phyloP scores from a whole-genome alignment of 2,113 vertebrate genomes.

The Sorex fumeus region DNA sequence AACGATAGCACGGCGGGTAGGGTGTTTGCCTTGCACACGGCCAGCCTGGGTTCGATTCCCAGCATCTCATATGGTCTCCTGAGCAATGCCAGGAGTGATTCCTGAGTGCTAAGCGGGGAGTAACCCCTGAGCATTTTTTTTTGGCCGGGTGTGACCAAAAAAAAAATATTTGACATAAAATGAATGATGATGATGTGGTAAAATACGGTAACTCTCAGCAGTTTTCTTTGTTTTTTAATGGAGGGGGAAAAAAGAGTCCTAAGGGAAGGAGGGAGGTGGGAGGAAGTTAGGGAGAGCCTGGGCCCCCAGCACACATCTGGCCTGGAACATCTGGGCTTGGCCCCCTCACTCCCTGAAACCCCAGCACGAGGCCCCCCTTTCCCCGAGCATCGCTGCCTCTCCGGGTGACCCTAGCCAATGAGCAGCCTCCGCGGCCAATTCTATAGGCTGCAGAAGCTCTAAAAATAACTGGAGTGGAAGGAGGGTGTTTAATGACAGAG shows the following conservation, averaged over 20 bases:
- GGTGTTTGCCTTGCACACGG: too few species aligned
- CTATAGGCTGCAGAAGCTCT: conserved; percentile 76
- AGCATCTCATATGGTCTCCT: too few species aligned
- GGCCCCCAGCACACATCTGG: background rate
- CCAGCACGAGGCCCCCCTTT: background rate
- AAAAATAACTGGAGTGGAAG: conserved; percentile 82
- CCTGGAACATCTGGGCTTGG: background rate
- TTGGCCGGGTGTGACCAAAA: too few species aligned
- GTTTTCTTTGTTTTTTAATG: too few species aligned
- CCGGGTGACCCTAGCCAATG: background rate
- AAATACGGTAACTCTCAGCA: too few species aligned
- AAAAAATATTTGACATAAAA: too few species aligned
- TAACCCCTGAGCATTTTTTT: too few species aligned
- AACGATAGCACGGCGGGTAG: too few species aligned
- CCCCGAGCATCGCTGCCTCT: background rate
- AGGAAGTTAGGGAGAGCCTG: background rate
- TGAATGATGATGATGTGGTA: too few species aligned
- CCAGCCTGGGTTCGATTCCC: too few species aligned
- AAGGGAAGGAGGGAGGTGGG: background rate
- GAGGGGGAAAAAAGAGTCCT: background rate
- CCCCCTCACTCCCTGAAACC: accelerated
- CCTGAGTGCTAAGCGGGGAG: too few species aligned
- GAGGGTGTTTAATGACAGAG: conserved; percentile 84
- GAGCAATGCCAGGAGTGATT: too few species aligned
- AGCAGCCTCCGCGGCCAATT: conserved; percentile 52